Base-by-base conservation (phyloP, 1,140 invertebrate species). In the Lerema accius region DNA sequence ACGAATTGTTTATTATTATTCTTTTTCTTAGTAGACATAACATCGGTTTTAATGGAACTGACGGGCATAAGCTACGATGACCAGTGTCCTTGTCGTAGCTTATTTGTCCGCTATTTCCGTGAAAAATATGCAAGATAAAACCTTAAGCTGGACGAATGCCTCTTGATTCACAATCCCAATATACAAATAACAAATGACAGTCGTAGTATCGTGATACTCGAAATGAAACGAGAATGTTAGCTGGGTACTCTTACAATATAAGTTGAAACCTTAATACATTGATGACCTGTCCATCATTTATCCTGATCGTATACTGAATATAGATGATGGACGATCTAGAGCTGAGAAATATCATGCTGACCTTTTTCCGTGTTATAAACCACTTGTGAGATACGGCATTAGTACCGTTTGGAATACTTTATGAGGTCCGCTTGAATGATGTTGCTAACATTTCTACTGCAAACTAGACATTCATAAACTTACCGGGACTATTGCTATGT, bases 251-350 rank as follows among this genome's bases (percentile, higher is more conserved):
- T 32, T 32, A 32, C 7, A 7, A 32, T 32, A 7, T 32, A 32
- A 32, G 6, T 32, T 32, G 28, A 32, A n/a, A n/a, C n/a, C n/a
- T n/a, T n/a, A 23, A 23, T 11, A 37, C 35, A n/a, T n/a, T n/a
- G n/a, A n/a, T 37, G 35, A 37, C 35, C 35, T 11, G 35, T 37
- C 35, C n/a, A 37, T 37, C 35, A 37, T 11, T 0, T 37, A 37
- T 37, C n/a, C 35, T 37, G n/a, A 37, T 37, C 35, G n/a, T n/a
- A n/a, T 37, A 2, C 35, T 37, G 35, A 37, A 37, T 37, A 37
- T n/a, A 37, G 35, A 37, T 37, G 35, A 37, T 37, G n/a, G n/a
- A 37, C n/a, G 35, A 37, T 37, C 2, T 37, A 37, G 9, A 4
- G n/a, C n/a, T 37, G n/a, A 37, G 35, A n/a, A 37, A 11, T 11